Conservation (phyloP, 92 coral and sea anemone species). For the Zoanthus gigantus region DNA sequence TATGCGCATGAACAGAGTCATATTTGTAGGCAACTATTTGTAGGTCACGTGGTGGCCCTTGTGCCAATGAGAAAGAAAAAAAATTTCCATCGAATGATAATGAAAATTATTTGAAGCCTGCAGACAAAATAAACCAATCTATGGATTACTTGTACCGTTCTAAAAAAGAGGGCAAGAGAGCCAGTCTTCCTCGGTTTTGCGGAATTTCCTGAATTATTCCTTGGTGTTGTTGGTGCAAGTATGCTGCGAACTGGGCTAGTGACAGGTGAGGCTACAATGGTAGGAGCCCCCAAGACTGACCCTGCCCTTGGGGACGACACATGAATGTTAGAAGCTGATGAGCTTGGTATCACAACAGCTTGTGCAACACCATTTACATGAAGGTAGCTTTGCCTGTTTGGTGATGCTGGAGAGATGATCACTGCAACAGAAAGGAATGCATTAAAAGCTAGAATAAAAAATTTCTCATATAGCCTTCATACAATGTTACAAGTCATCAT, state of each 20-base stretch:
- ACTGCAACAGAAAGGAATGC: slow-evolving; percentile 48
- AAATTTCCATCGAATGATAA: too few relatives aligned
- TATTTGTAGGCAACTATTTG: too few relatives aligned
- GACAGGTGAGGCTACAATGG: slow-evolving; percentile 66
- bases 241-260: slow-evolving; percentile 80
- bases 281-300: slow-evolving; percentile 58
- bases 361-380: slow-evolving; percentile 83
- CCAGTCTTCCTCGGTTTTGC: slow-evolving; percentile 92
- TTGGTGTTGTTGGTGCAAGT: slow-evolving; percentile 76
- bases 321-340: slow-evolving; percentile 61
- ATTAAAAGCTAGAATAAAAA: neutral
- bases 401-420: slow-evolving; percentile 83
- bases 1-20: too few relatives aligned
- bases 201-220: slow-evolving; percentile 52
- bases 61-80: too few relatives aligned
- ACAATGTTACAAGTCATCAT: too few relatives aligned
- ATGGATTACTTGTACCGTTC: slow-evolving; percentile 71
- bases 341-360: slow-evolving; percentile 54
- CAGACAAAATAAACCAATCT: too few relatives aligned
- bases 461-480: too few relatives aligned
- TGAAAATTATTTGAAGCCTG: too few relatives aligned
- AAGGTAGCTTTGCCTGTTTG: slow-evolving; percentile 74
- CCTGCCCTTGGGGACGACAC: slow-evolving; percentile 85
- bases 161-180: slow-evolving; percentile 92
- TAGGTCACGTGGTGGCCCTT: too few relatives aligned